Evolutionary conservation across 2,113 vertebrate genomes (phyloP), one percentile per base, ranked within the genome.

Genomic region (Pheucticus melanocephalus): DNA sequence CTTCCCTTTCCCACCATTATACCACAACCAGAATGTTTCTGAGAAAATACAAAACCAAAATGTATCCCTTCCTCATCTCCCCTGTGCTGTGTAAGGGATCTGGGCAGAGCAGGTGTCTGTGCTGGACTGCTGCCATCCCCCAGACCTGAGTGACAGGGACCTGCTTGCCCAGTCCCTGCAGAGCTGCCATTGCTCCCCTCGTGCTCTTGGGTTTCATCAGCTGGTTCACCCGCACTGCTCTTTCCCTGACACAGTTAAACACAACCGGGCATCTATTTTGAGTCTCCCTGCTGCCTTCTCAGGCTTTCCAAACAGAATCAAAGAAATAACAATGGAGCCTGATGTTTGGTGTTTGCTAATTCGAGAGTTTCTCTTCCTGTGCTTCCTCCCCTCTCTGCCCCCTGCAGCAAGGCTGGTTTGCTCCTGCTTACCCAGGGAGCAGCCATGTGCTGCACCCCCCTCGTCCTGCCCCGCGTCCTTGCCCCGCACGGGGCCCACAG

Each of bases 401-500:
- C 0, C 17, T 9, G 4, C 44, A 37, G 45, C 45, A 33, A 50
- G 71, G 64, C 39, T 21, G 61, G 3, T 44, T 28, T 51, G 23
- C 10, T 28, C 68, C 44, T 37, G 39, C 98, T 97, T 91, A 98
- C 98, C 95, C 86, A 71, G 12, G 51, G 93, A 19, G 85, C n/a
- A 25, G 84, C 94, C 0, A 23, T 24, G 77, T 82, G 87, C 82
- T 64, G 37, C 35, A 33, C 11, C 6, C 60, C 0, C 92, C n/a
- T 25, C 2, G 2, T 95, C 83, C 48, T 86, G 90, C 53, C 11
- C 20, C 37, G 56, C 13, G 5, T 87, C 86, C 59, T 95, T 60
- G 47, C 93, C 94, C 51, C n/a, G 94, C 76, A 91, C 31, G 12
- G 96, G 86, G 87, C 98, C 97, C 97, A 98, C 87, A 16, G 98